Base-by-base conservation (phyloP, 1,140 invertebrate genomes). In the Drosophila subpulchrella region DNA sequence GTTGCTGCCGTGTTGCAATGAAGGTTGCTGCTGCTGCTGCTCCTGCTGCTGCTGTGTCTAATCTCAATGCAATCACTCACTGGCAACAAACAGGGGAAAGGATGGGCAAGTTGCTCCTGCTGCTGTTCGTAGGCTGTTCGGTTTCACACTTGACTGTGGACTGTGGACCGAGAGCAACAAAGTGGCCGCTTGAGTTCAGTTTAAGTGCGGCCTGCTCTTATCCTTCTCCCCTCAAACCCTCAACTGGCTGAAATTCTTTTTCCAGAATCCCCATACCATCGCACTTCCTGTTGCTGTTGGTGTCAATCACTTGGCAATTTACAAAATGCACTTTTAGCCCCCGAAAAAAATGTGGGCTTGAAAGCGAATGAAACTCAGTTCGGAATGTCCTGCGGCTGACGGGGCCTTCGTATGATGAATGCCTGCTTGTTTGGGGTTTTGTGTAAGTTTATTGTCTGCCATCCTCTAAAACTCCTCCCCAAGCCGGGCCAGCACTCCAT, bases 281-380 rank as follows among this genome's bases (percentile, higher is more conserved):
- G 3, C 60, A 20, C 50, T 44, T 42, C 36, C 39, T 55, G 39
- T 51, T 65, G 38, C 58, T 70, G 55, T 74, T 76, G 75, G 81
- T 88, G 84, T 88, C 84, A 88, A 89, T 89, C 83, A 88, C 84
- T 80, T 84, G 78, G 80, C 84, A 88, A 88, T 88, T 88, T 89
- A 67, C 55, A 78, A 84, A 89, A 89, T 88, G 83, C 84, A 88
- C 83, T 86, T 77, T 76, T 55, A 44, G 44, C 60, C 60, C 48
- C 70, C 68, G 51, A 44, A 74, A 78, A 80, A 60, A 70, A 50
- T 50, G 38, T 48, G 39, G 68, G 56, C 46, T 44, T 57, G 55
- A 71, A 51, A 39, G 46, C 47, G 38, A 76, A 32, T 44, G 32
- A 38, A 55, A 60, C 24, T 59, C 50, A 32, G 42, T 54, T 41